phyloP scores from a whole-genome alignment of 2,113 vertebrate species.

The Arenaria interpres region DNA sequence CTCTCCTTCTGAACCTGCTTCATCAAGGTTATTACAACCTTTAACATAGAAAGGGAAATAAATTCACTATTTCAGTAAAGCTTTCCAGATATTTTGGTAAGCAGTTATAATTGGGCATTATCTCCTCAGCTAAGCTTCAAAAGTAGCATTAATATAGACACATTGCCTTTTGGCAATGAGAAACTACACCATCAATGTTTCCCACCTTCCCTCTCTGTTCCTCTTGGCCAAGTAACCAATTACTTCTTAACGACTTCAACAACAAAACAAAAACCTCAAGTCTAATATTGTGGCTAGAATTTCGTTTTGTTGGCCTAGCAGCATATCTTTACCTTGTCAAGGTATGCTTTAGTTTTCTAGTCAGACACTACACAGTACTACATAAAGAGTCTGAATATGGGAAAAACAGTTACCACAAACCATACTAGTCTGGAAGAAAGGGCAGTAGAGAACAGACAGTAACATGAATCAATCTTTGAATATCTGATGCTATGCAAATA shows the following conservation, averaged over 20 bases:
- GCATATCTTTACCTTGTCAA: not conserved
- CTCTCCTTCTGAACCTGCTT: constrained; percentile 75
- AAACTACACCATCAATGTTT: not conserved
- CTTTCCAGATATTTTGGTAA: not conserved
- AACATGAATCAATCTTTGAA: not conserved
- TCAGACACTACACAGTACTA: not conserved
- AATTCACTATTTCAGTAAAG: not conserved
- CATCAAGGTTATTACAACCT: constrained; percentile 86
- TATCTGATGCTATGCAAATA: not conserved
- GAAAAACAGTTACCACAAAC: not conserved
- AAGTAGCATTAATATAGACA: not conserved
- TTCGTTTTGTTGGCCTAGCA: not conserved
- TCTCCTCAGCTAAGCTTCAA: not conserved
- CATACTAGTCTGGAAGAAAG: not conserved
- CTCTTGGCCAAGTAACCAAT: not conserved
- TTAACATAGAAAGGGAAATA: not conserved
- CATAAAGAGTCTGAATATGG: not conserved
- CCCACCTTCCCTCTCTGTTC: fast-evolving
- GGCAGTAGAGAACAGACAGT: not conserved
- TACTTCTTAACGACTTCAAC: not conserved
- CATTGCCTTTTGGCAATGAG: not conserved
- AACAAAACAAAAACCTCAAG: not conserved
- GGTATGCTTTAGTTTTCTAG: not conserved
- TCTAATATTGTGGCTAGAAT: not conserved
- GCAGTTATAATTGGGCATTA: not conserved